A percentile compares a stretch with the other conserved stretches of the same genome.
Conservation (phyloP, 2,113 vertebrate species). For the Acrocephalus kingi region DNA sequence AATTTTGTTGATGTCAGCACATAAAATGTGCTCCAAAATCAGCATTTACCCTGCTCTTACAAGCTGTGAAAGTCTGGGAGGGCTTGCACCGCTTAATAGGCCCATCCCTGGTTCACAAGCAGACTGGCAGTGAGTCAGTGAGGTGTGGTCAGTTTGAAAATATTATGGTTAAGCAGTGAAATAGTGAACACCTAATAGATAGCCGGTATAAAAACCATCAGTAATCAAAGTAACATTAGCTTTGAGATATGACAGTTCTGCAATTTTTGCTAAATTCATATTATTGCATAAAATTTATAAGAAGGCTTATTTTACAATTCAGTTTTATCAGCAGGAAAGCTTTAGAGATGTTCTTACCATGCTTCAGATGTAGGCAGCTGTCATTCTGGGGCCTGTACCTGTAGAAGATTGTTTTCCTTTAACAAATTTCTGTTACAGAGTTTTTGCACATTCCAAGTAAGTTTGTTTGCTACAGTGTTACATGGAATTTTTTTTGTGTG, state of each 20-base stretch:
- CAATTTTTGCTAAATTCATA: slow-evolving; percentile 51
- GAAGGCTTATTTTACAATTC: slow-evolving; percentile 56
- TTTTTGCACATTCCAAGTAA: slow-evolving; percentile 76
- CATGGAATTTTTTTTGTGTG: slow-evolving; percentile 7
- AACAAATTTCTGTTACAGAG: slow-evolving; percentile 75
- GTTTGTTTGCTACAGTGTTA: slow-evolving; percentile 57
- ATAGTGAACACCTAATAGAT: slow-evolving; percentile 34
- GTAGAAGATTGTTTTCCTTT: slow-evolving; percentile 95
- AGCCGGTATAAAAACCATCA: slow-evolving; percentile 77
- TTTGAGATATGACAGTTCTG: slow-evolving; percentile 42
- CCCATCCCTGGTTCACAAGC: slow-evolving; percentile 1
- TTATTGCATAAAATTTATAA: slow-evolving; percentile 46
- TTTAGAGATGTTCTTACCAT: slow-evolving; percentile 93
- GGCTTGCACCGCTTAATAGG: not conserved
- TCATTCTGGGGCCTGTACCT: slow-evolving; percentile 99
- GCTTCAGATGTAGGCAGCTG: slow-evolving; percentile 99
- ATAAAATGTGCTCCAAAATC: not conserved
- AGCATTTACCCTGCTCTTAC: not conserved
- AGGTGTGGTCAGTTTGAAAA: slow-evolving; percentile 21
- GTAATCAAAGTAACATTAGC: slow-evolving; percentile 33
- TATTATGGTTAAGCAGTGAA: not conserved
- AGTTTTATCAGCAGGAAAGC: slow-evolving; percentile 70
- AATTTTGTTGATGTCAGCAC: not conserved
- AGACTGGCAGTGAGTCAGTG: slow-evolving; percentile 39
- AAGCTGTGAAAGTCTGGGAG: not conserved